Percentiles rank a stretch among this genome's conserved stretches.
Evolutionary conservation across 1,140 invertebrate species (phyloP).

Genomic region (Pachypeltis micranthus): DNA sequence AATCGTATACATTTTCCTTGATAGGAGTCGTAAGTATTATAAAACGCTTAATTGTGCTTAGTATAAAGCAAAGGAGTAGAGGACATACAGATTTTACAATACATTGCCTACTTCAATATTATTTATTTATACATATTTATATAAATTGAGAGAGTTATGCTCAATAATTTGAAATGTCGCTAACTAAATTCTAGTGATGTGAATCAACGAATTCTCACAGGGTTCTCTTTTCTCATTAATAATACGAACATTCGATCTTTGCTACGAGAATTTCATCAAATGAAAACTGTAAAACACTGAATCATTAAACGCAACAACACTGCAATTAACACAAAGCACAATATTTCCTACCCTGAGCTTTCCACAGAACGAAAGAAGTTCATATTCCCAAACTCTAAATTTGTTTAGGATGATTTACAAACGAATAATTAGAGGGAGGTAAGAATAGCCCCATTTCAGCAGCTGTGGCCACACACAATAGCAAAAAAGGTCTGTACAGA

Average conservation of each 20-base stretch:
- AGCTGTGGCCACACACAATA: not conserved
- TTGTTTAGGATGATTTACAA: not conserved
- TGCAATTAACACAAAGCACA: conserved; percentile 18
- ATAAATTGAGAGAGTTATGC: conserved; percentile 12
- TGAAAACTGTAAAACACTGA: conserved; percentile 16
- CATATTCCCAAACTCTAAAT: not conserved
- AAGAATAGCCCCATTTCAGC: not conserved
- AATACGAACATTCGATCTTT: conserved; percentile 11
- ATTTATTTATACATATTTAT: conserved; percentile 17
- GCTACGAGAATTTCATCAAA: conserved; percentile 13
- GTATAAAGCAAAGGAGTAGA: conserved; percentile 18
- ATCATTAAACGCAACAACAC: conserved; percentile 18
- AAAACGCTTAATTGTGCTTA: conserved; percentile 15
- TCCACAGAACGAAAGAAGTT: conserved; percentile 1
- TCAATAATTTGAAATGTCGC: not conserved
- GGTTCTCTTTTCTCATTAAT: not conserved
- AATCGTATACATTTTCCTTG: conserved; percentile 16
- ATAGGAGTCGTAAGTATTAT: conserved; percentile 10
- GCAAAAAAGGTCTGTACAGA: conserved; percentile 1
- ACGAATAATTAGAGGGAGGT: not conserved
- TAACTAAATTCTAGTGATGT: conserved; percentile 13
- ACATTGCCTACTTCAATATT: conserved; percentile 18
- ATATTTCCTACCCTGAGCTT: conserved; percentile 16
- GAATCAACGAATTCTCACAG: not conserved
- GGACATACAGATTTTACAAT: conserved; percentile 18